Conservation (phyloP, 1,140 invertebrate species). For the Drosophila prosaltans region DNA sequence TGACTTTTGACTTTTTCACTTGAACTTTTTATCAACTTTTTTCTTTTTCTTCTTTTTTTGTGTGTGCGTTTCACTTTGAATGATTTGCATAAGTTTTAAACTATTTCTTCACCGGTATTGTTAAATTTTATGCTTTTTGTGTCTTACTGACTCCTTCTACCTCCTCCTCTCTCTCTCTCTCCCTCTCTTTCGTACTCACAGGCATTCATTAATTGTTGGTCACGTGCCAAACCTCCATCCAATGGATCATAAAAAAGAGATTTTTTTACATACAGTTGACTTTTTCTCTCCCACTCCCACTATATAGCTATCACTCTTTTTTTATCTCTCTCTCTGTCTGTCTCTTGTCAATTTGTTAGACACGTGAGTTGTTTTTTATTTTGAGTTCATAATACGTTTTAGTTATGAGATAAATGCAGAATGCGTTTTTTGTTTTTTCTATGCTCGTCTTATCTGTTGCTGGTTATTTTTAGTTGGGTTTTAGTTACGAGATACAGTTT, state of each 20-base stretch:
- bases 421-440: constrained; percentile 20
- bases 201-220: constrained; percentile 59
- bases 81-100: constrained; percentile 49
- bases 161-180: background rate
- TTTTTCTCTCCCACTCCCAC: too few relatives aligned
- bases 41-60: background rate
- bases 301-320: background rate
- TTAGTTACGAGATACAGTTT: constrained; percentile 40
- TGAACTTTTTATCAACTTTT: constrained; percentile 22
- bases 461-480: constrained; percentile 50
- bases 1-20: constrained; percentile 58
- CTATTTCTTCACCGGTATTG: constrained; percentile 30
- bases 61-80: constrained; percentile 53
- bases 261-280: constrained; percentile 20
- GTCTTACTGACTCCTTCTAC: constrained; percentile 18
- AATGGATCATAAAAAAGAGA: constrained; percentile 32
- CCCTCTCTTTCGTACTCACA: background rate
- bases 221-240: constrained; percentile 61
- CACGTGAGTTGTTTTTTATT: constrained; percentile 45
- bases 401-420: constrained; percentile 17
- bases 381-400: constrained; percentile 9
- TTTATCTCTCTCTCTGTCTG: background rate
- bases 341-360: constrained; percentile 30
- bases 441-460: constrained; percentile 39
- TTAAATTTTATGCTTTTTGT: constrained; percentile 33